These are phyloP conservation scores for Heterohyrax brucei DNA, from an alignment of 2,797 vertebrate genomes.

Conservation along the genomic window DNA sequence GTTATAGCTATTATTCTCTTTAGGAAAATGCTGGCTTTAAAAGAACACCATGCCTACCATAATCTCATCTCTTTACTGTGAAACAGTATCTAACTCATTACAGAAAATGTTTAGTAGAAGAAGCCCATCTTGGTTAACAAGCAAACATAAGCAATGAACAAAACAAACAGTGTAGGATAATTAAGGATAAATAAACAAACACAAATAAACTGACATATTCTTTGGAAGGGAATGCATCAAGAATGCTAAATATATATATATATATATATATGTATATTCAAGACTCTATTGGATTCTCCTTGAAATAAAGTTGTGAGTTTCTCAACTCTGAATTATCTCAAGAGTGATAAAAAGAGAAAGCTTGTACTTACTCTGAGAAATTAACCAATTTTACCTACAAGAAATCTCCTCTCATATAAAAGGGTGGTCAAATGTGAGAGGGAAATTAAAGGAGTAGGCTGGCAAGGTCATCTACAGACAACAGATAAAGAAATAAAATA, in stretches of 20 bases:
- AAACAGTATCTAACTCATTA: background rate
- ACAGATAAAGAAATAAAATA: background rate
- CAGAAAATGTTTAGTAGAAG: background rate
- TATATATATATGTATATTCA: background rate
- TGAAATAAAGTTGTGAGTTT: background rate
- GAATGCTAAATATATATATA: too few species aligned
- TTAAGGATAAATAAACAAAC: background rate
- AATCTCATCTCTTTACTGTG: background rate
- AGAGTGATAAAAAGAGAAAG: background rate
- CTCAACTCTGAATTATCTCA: constrained; percentile 20
- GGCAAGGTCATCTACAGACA: background rate
- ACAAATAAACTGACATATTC: background rate
- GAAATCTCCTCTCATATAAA: background rate
- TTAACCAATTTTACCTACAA: background rate
- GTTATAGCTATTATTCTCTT: background rate
- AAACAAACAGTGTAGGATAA: background rate
- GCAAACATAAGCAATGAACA: background rate
- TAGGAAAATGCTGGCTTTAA: background rate
- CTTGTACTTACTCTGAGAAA: background rate
- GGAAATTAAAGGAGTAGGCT: background rate
- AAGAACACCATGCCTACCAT: background rate
- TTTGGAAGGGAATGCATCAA: constrained; percentile 4
- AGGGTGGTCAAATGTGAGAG: background rate
- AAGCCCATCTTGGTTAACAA: background rate
- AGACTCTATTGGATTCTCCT: background rate